Evolutionary conservation across 37 sponge, comb jelly and placozoan species (phyloP), one percentile per base, ranked within the genome.

Genomic region (Oopsacas minuta): DNA sequence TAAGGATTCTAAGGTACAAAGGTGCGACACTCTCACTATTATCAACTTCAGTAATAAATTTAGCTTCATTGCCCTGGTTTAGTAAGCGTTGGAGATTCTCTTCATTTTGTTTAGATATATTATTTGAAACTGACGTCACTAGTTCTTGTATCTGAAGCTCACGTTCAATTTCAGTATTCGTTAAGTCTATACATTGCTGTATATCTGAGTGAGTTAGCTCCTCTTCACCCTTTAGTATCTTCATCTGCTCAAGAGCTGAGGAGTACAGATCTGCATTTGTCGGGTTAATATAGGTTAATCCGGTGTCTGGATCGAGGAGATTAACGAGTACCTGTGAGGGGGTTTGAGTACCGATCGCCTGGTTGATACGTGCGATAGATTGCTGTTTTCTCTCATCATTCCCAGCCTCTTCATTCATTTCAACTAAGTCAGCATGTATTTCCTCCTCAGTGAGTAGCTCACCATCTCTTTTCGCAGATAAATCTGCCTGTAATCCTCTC

Each of bases 401-500:
- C 1, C 53, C 82, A 17, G 91, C 89, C 69, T 83, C 86, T 49
- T 85, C 84, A 81, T 92, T 92, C 88, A 90, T 88, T 38, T 85
- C 53, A 22, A 61, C 23, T 23, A 92, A 51, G 0, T 37, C 84
- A 17, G 37, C 83, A 37, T 88, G 85, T 28, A 92, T 92, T 81
- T 90, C 90, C 0, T 92, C 90, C 81, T 90, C 93, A 5, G 81
- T 90, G 36, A 92, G 81, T 12, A 61, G 28, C 30, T 61, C 17
- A 32, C 75, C 75, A 22, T 49, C 86, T 25, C 52, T 37, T 39
- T 82, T 87, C 86, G 83, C 87, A 15, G 37, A 87, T 36, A 84
- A 22, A 49, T 38, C 39, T 0, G 52, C 86, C 28, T 85, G 20
- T 36, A 95, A 39, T 37, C 90, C 94, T 17, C 86, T 81, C 15